Evolutionary conservation across 2,888 invertebrate genomes (phyloP).

Genomic region (Chymomyza fuscimana): DNA sequence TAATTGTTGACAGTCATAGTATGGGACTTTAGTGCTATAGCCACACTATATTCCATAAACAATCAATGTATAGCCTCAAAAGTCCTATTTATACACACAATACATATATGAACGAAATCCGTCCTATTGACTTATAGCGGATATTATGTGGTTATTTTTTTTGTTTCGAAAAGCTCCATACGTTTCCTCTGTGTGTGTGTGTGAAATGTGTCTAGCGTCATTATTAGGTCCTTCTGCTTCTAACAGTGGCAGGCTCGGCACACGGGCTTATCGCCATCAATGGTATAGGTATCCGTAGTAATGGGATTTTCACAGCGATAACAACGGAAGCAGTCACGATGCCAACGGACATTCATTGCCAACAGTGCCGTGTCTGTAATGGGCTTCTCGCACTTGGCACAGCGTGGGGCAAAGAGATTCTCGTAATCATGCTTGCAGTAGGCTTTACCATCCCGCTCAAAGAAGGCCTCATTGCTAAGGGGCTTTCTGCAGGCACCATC

Average conservation of each 20-base stretch:
- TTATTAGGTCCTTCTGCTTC: slow-evolving; percentile 3
- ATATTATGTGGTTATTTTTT: neutral
- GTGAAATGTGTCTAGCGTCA: neutral
- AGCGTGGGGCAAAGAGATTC: slow-evolving; percentile 91
- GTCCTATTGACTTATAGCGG: neutral
- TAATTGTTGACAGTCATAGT: no score
- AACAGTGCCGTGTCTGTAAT: slow-evolving; percentile 91
- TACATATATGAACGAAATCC: neutral
- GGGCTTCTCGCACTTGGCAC: slow-evolving; percentile 89
- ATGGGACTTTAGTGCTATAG: neutral
- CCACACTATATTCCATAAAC: neutral
- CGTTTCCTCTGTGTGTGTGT: neutral
- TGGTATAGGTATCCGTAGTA: slow-evolving; percentile 87
- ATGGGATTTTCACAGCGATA: slow-evolving; percentile 90
- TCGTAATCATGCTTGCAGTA: slow-evolving; percentile 93
- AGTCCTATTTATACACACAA: neutral
- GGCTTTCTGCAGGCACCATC: slow-evolving; percentile 87
- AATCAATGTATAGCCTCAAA: neutral
- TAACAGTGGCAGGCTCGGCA: slow-evolving; percentile 83
- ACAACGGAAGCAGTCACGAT: slow-evolving; percentile 96
- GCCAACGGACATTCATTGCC: slow-evolving; percentile 95
- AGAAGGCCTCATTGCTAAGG: slow-evolving; percentile 91
- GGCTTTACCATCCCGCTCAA: slow-evolving; percentile 90
- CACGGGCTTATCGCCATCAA: slow-evolving; percentile 87
- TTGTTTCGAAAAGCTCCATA: neutral